A percentile compares a stretch with the other conserved stretches of the same genome.
These are phyloP conservation scores for Ceyx cyanopectus DNA, from an alignment of 2,113 vertebrate species.

Conservation along the genomic window DNA sequence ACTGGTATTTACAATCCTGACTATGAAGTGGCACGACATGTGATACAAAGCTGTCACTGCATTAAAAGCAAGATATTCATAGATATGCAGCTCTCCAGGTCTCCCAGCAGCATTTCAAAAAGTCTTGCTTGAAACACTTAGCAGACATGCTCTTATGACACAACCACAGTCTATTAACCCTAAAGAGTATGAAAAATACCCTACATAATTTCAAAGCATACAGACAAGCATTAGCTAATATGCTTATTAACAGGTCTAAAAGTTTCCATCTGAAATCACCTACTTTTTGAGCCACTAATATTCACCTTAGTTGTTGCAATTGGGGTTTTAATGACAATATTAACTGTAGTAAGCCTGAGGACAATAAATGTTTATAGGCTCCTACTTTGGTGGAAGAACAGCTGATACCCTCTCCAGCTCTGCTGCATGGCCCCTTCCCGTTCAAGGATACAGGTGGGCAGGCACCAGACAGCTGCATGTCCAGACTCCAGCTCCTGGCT, in stretches of 20 bases:
- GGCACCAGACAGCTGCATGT: not conserved
- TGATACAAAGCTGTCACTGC: not conserved
- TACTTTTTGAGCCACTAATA: not conserved
- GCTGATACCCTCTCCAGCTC: not conserved
- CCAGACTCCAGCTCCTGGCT: not conserved
- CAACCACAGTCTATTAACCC: not conserved
- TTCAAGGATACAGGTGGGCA: rapidly evolving
- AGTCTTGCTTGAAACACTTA: slow-evolving; percentile 38
- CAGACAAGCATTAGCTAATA: not conserved
- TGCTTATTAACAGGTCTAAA: not conserved
- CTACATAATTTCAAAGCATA: not conserved
- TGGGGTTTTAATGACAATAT: not conserved
- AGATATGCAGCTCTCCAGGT: not conserved
- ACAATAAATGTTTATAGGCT: not conserved
- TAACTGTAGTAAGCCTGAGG: not conserved
- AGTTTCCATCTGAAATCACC: not conserved
- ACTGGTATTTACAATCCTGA: not conserved
- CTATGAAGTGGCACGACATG: not conserved
- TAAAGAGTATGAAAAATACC: not conserved
- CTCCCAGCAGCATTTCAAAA: slow-evolving; percentile 38
- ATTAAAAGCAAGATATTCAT: not conserved
- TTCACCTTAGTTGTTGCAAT: not conserved
- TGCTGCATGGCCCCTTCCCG: rapidly evolving
- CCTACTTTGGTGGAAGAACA: not conserved
- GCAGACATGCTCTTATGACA: not conserved